Evolutionary conservation across 2,797 vertebrate species (phyloP).

Genomic region (Gymnoscopelus microlampas): DNA sequence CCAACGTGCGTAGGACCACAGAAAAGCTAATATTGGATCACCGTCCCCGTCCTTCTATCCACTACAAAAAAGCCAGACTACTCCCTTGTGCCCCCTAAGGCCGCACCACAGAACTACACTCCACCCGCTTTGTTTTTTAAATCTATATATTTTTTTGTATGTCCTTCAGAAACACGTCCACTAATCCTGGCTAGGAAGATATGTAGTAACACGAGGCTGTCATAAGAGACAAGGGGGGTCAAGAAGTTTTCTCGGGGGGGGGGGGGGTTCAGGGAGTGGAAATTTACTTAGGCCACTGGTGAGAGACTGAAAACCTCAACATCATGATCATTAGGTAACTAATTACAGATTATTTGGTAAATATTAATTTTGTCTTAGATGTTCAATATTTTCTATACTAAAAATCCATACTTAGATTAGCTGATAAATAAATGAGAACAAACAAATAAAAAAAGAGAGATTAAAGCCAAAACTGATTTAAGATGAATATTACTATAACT

Average conservation of each 20-base stretch:
- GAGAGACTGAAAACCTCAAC: slow-evolving; percentile 74
- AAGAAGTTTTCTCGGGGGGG: slow-evolving; percentile 48
- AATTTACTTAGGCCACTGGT: slow-evolving; percentile 62
- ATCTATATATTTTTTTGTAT: slow-evolving; percentile 64
- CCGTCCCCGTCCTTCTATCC: slow-evolving; percentile 44
- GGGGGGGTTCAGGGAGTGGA: slow-evolving; percentile 50
- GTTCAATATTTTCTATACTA: slow-evolving; percentile 89
- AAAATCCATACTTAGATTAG: slow-evolving; percentile 82
- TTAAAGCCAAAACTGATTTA: slow-evolving; percentile 91
- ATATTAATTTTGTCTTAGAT: slow-evolving; percentile 91
- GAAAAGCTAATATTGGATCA: slow-evolving; percentile 54
- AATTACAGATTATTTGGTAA: slow-evolving; percentile 84
- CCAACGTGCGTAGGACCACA: slow-evolving; percentile 43
- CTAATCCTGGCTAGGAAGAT: slow-evolving; percentile 36
- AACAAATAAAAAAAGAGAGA: slow-evolving; percentile 60
- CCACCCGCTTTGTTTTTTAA: slow-evolving; percentile 59
- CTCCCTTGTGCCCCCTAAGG: slow-evolving; percentile 63
- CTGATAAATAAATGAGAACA: slow-evolving; percentile 68
- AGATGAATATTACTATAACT: slow-evolving; percentile 85
- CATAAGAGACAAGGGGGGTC: slow-evolving; percentile 45
- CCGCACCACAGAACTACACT: slow-evolving; percentile 72
- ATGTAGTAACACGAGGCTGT: slow-evolving; percentile 54
- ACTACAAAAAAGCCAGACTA: slow-evolving; percentile 55
- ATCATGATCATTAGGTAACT: slow-evolving; percentile 83
- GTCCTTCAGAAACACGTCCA: slow-evolving; percentile 69